Percentiles rank a stretch among this genome's conserved stretches.
phyloP scores from a whole-genome alignment of 2,113 vertebrate genomes.

The Leucoraja erinaceus region DNA sequence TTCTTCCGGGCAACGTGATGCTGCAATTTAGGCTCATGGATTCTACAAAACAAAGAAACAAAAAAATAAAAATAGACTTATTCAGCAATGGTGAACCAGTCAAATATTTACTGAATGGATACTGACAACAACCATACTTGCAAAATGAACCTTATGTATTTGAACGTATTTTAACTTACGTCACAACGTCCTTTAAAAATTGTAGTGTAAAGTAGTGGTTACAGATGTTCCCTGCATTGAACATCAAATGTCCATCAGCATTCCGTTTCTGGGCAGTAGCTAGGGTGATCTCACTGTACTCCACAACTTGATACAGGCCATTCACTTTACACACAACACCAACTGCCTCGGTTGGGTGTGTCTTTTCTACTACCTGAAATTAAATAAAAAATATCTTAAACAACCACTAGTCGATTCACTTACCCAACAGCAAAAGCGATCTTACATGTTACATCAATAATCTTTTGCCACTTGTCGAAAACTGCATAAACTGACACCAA shows the following conservation, averaged over 20 bases:
- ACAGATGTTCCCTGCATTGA: conserved; percentile 85
- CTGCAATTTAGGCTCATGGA: conserved; percentile 76
- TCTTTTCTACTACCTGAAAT: conserved; percentile 89
- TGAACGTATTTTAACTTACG: conserved; percentile 59
- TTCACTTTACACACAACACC: conserved; percentile 90
- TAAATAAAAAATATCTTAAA: conserved; percentile 11
- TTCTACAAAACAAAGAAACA: conserved; percentile 51
- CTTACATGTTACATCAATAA: neutral
- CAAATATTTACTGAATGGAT: neutral
- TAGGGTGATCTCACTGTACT: conserved; percentile 93
- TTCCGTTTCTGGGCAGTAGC: conserved; percentile 77
- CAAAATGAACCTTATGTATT: conserved; percentile 39
- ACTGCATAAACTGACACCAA: too few relatives aligned
- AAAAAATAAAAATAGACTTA: neutral
- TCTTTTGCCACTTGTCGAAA: neutral
- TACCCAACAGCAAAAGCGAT: neutral
- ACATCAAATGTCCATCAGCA: conserved; percentile 75
- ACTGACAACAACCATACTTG: neutral
- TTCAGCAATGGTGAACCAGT: neutral
- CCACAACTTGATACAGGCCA: conserved; percentile 84
- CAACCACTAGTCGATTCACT: neutral
- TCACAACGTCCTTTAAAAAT: conserved; percentile 80
- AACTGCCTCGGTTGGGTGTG: conserved; percentile 86
- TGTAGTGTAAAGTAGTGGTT: conserved; percentile 87
- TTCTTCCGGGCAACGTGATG: conserved; percentile 95